Base-by-base conservation (phyloP, 2,888 invertebrate genomes). In the Diarsia rubi region DNA sequence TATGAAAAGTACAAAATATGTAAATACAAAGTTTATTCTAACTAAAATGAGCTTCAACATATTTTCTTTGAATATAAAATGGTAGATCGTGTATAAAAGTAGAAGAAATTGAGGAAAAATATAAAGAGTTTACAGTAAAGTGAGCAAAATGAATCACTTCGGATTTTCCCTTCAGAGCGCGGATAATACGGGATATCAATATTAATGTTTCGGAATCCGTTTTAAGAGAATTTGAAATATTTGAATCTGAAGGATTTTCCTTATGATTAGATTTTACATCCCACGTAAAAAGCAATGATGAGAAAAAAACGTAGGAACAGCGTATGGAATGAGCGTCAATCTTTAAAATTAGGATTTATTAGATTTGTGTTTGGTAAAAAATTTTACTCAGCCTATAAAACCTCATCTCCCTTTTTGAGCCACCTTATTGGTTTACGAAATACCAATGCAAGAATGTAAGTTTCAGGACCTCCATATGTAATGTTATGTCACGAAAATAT, bases 171-270 rank as follows among this genome's bases (percentile, higher is more conserved):
- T 27, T 57, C 47, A n/a, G 47, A 72, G 69, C 37, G 67, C 42
- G 60, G 76, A 66, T 82, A 47, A 52, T 47, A 47, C 19, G 27
- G 60, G 64, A 69, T 79, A 79, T 79, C 65, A 79, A 83, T 79
- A 80, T 79, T 68, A 83, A 83, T 65, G 60, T 69, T 44, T n/a
- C 21, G 24, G 27, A 68, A 60, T 60, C 27, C 68, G 47, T 64
- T 79, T 70, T 52, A 63, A 31, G 47, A 3, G 31, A 78, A 78
- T 78, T 67, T 63, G 78, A 57, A 69, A 78, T 69, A 79, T 77
- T 37, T 45, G 31, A 49, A 27, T 49, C 57, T 27, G 57, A 52
- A 65, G 31, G 44, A 0, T 47, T 81, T 54, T 42, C 31, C 52
- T 2, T 59, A n/a, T 3, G 62, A 24, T 60, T 5, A 27, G 9